phyloP scores from a whole-genome alignment of 2,113 vertebrate genomes.

The Paedocypris sp. region DNA sequence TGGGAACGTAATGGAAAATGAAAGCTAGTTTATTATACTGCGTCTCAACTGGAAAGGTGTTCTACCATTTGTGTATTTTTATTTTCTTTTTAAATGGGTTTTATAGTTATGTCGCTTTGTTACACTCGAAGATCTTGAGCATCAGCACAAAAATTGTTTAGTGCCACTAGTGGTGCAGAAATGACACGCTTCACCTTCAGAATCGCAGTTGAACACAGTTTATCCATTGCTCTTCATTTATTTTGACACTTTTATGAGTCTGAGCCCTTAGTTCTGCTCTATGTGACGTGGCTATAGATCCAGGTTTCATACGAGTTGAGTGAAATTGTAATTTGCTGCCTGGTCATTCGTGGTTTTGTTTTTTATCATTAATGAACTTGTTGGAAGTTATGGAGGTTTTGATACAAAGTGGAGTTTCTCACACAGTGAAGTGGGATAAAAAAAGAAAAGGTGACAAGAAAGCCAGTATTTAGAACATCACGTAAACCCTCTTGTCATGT shows the following conservation, averaged over 20 bases:
- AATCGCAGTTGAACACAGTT: constrained; percentile 2
- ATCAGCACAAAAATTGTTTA: not conserved
- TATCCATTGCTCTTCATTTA: not conserved
- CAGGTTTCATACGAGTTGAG: not conserved
- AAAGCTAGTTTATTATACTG: too few relatives aligned
- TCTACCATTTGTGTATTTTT: too few relatives aligned
- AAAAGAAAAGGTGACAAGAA: not conserved
- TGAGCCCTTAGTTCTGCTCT: not conserved
- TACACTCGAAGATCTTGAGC: too few relatives aligned
- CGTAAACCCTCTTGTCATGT: not conserved
- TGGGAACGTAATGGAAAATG: too few relatives aligned
- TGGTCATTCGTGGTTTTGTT: not conserved
- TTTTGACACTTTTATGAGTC: constrained; percentile 9
- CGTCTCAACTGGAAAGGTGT: too few relatives aligned
- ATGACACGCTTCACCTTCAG: not conserved
- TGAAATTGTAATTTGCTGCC: not conserved
- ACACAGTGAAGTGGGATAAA: not conserved
- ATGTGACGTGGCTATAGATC: not conserved
- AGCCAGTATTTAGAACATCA: not conserved
- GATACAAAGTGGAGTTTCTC: not conserved
- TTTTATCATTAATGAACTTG: constrained; percentile 6
- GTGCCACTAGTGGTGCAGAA: not conserved
- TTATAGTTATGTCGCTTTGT: too few relatives aligned
- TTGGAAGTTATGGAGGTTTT: constrained; percentile 1
- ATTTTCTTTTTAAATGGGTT: too few relatives aligned